phyloP scores from a whole-genome alignment of 2,888 invertebrate species.

The Erebia ligea region DNA sequence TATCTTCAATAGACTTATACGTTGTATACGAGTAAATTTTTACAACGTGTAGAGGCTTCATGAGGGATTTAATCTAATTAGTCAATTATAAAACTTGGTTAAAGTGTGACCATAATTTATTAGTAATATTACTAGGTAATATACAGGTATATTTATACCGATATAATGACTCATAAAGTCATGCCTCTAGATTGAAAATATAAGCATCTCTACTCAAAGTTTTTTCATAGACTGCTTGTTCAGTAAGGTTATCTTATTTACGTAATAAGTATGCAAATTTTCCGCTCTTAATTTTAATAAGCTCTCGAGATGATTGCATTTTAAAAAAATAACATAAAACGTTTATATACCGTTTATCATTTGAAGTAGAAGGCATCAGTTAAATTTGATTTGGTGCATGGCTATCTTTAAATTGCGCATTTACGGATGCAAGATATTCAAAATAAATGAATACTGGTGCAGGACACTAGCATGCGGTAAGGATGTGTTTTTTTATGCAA shows the following conservation, averaged over 20 bases:
- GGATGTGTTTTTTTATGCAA: slow-evolving; percentile 1
- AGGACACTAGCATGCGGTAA: slow-evolving; percentile 11
- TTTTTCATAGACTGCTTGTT: not conserved
- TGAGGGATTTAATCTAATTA: too few species aligned
- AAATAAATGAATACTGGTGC: not conserved
- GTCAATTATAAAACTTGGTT: too few species aligned
- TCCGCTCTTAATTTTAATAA: not conserved
- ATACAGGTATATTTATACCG: too few species aligned
- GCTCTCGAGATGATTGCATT: not conserved
- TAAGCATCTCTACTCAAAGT: not conserved
- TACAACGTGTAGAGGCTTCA: too few species aligned
- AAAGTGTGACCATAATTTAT: too few species aligned
- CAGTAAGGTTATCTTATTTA: not conserved
- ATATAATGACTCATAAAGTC: too few species aligned
- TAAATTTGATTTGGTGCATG: slow-evolving; percentile 59
- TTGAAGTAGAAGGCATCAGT: slow-evolving; percentile 39
- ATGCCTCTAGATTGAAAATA: too few species aligned
- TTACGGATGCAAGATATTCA: slow-evolving; percentile 60
- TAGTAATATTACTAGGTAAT: too few species aligned
- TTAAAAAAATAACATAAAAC: slow-evolving; percentile 6
- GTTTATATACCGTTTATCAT: not conserved
- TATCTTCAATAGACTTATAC: too few species aligned
- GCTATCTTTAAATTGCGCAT: slow-evolving; percentile 62
- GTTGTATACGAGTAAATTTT: too few species aligned
- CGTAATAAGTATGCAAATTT: not conserved